Conservation (phyloP, 2,888 invertebrate genomes). For the Conomelus anceps region DNA sequence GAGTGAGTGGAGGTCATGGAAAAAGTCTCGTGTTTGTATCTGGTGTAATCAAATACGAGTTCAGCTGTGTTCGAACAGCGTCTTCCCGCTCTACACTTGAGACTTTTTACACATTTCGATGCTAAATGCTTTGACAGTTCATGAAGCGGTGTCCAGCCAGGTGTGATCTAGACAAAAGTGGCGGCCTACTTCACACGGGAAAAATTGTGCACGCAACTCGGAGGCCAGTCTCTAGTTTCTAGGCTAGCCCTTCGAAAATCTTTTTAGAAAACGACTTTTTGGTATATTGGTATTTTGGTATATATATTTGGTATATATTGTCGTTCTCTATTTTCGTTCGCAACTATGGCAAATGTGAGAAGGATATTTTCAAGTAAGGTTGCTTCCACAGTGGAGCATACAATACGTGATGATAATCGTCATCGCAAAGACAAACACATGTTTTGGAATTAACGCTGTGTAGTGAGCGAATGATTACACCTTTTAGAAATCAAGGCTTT, state of each 20-base stretch:
- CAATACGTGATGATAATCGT: no score
- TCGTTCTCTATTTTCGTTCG: no score
- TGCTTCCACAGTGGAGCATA: no score
- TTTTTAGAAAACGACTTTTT: no score
- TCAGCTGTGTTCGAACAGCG: neutral
- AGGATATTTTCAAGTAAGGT: no score
- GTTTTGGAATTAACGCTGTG: no score
- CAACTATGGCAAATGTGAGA: no score
- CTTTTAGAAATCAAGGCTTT: no score
- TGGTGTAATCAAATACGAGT: neutral
- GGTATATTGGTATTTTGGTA: no score
- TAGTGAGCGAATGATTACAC: no score
- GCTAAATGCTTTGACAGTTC: neutral
- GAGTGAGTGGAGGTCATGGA: neutral
- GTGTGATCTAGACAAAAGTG: neutral
- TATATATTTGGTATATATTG: no score
- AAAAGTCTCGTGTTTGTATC: neutral
- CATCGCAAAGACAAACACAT: no score
- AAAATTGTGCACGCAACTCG: neutral
- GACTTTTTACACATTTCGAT: neutral
- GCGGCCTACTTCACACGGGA: neutral
- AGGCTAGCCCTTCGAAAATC: neutral
- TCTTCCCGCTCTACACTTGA: neutral
- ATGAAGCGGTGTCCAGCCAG: neutral
- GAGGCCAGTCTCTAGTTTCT: neutral